Base-by-base conservation (phyloP, 1,140 invertebrate species). In the Maconellicoccus hirsutus region DNA sequence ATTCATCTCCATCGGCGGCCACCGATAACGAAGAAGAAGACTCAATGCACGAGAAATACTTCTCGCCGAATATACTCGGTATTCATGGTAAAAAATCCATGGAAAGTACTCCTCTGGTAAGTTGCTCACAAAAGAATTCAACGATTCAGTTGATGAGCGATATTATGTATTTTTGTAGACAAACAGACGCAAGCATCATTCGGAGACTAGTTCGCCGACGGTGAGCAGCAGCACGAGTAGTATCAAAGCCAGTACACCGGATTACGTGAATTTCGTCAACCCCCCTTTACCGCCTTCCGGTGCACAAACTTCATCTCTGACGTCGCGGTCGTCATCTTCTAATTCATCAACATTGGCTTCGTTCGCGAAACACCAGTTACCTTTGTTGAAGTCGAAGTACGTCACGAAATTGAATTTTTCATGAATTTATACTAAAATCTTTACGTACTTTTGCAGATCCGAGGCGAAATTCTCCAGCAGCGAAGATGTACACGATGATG, bases 31-130 rank as follows among this genome's bases (percentile, higher is more conserved):
- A 79, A 69, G 80, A 80, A 73, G 88, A 90, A 75, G 89, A 90
- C 79, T 88, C 88, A 0, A 90, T 91, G 89, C 89, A 91, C 77
- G 89, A 91, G 76, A 89, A 89, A 75, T 90, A 90, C 76, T 85
- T 90, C 25, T 76, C 83, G 33, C 72, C 71, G 10, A 74, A 73
- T 33, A 72, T 71, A 52, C 72, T 72, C 0, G 70, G 71, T 38
- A 71, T 70, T 25, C 33, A 69, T 52, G 26, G 78, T 29, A 77
- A 79, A 73, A 74, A 79, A 59, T 80, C 79, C 27, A 77, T 80
- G 8, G 79, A 80, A 71, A 81, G 79, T 26, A 80, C 79, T 26
- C 79, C 81, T 71, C 76, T 77, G 75, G 74, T 74, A 70, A 70
- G 33, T 66, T 8, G 2, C 42, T 8, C n/a, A 52, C 29, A 3